A percentile compares a stretch with the other conserved stretches of the same genome.
phyloP scores from a whole-genome alignment of 2,113 vertebrate species.

The Phylloscopus whistleri region DNA sequence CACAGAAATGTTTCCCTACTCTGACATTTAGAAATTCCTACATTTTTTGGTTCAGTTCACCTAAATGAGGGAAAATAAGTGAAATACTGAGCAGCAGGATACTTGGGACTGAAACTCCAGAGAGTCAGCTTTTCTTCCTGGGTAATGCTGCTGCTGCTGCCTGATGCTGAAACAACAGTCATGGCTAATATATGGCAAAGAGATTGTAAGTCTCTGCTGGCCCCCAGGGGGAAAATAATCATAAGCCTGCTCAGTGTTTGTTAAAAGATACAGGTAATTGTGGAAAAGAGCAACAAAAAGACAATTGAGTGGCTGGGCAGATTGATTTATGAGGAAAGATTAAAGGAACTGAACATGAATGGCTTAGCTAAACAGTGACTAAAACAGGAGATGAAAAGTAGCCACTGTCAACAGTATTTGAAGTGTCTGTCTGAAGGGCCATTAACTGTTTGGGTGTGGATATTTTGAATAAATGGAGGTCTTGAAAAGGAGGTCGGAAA shows the following conservation, averaged over 20 bases:
- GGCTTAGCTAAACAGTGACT: constrained; percentile 45
- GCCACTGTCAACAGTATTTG: constrained; percentile 29
- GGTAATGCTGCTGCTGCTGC: neutral
- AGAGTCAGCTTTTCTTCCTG: neutral
- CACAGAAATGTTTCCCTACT: neutral
- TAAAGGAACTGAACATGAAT: constrained; percentile 55
- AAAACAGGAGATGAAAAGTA: constrained; percentile 20
- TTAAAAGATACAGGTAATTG: constrained; percentile 23
- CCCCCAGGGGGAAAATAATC: neutral
- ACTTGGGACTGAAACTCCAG: neutral
- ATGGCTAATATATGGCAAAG: neutral
- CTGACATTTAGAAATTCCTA: neutral
- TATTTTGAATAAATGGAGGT: neutral
- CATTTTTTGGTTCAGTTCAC: neutral
- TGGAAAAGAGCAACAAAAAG: constrained; percentile 37
- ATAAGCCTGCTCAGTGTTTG: neutral
- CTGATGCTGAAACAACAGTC: neutral
- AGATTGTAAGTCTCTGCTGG: neutral
- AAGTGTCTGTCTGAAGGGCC: constrained; percentile 9
- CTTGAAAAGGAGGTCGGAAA: neutral
- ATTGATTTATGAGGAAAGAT: constrained; percentile 64
- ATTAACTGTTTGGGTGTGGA: neutral
- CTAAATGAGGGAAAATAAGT: neutral
- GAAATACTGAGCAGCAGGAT: neutral
- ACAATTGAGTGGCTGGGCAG: neutral